A percentile compares a stretch with the other conserved stretches of the same genome.
Evolutionary conservation across 2,797 vertebrate species (phyloP).

Genomic region (Nasua narica): DNA sequence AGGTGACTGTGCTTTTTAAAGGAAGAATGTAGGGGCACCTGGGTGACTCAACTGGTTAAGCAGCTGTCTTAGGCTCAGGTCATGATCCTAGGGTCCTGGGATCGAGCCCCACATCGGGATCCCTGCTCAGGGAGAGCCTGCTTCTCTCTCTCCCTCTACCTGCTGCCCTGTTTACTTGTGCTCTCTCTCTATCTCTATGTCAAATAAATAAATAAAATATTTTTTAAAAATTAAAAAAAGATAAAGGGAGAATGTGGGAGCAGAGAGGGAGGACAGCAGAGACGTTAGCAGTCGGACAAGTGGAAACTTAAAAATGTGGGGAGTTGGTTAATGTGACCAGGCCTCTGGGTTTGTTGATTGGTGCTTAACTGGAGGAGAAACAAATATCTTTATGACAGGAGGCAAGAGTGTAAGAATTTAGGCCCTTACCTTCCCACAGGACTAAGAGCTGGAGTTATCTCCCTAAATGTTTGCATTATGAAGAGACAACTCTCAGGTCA

Average conservation of each 20-base stretch:
- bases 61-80: no score
- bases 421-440: neutral
- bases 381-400: neutral
- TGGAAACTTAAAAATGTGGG: neutral
- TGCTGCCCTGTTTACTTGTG: no score
- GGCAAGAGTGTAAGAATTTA: neutral
- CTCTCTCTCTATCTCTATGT: no score
- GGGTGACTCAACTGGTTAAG: no score
- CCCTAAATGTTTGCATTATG: neutral
- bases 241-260: neutral
- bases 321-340: neutral
- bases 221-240: no score
- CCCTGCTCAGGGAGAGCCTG: no score
- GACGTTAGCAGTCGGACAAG: neutral
- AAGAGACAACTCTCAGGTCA: neutral
- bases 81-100: no score
- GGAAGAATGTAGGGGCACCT: no score
- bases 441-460: neutral
- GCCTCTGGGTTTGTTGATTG: neutral
- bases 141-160: no score
- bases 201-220: no score
- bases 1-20: neutral
- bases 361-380: slow-evolving; percentile 10
- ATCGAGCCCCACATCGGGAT: no score
- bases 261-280: neutral